These are phyloP conservation scores for Pristionchus japonicus DNA, from an alignment of 2,888 invertebrate species.

Conservation along the genomic window DNA sequence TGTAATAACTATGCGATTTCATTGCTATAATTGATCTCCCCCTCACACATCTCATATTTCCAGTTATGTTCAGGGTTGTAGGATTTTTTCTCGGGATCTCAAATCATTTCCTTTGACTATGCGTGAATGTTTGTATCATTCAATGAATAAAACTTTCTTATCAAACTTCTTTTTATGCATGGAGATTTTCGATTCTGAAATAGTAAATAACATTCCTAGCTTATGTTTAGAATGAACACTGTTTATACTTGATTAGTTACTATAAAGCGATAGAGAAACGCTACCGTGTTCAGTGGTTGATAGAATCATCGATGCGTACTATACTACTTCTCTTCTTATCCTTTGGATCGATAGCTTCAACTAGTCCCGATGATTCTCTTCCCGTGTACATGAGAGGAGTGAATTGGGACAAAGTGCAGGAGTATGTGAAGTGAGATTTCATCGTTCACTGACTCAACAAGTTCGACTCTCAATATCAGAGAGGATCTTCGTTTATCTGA, in stretches of 20 bases:
- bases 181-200: too few species aligned
- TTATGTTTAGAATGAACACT: not conserved
- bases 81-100: not conserved
- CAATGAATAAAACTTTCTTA: not conserved
- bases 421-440: not conserved
- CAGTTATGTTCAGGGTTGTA: not conserved
- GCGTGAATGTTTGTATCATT: slow-evolving; percentile 9
- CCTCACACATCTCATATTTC: not conserved
- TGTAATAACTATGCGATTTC: not conserved
- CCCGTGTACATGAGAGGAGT: not conserved
- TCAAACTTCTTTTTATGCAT: too few species aligned
- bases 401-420: not conserved
- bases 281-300: not conserved
- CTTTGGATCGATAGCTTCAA: not conserved
- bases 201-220: not conserved
- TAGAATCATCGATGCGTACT: not conserved
- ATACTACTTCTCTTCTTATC: not conserved
- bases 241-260: not conserved
- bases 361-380: not conserved
- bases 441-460: not conserved
- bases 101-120: not conserved
- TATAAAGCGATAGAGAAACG: not conserved
- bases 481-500: not conserved
- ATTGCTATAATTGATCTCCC: not conserved
- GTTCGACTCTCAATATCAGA: too few species aligned